Percentiles rank a stretch among this genome's conserved stretches.
These are phyloP conservation scores for Phyllotreta striolata DNA, from an alignment of 2,888 invertebrate genomes.

Conservation along the genomic window DNA sequence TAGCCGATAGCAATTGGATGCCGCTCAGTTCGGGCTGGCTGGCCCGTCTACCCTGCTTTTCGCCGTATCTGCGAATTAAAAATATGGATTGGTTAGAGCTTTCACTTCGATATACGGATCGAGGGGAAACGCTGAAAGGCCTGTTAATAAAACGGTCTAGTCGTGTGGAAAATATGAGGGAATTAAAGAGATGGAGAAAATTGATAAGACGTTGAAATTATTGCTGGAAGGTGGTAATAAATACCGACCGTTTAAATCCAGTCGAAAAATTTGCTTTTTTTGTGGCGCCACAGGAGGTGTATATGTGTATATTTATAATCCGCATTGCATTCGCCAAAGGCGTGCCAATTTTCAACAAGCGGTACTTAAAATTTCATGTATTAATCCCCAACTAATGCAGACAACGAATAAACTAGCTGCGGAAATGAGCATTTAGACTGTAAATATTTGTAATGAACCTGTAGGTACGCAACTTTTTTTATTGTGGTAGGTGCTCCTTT, in stretches of 20 bases:
- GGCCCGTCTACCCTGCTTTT: slow-evolving; percentile 75
- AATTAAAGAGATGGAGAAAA: slow-evolving; percentile 7
- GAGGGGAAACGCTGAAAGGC: slow-evolving; percentile 2
- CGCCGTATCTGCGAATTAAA: slow-evolving; percentile 74
- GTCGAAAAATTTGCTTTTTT: slow-evolving; percentile 1
- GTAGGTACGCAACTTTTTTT: too few species aligned
- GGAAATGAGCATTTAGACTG: too few species aligned
- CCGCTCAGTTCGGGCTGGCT: slow-evolving; percentile 81
- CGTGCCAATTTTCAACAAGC: too few species aligned
- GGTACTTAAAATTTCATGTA: too few species aligned
- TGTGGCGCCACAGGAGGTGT: slow-evolving; percentile 17
- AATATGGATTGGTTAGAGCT: too few species aligned
- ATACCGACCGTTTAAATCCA: slow-evolving; percentile 3
- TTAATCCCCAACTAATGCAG: too few species aligned
- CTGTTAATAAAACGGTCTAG: background rate
- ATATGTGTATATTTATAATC: background rate
- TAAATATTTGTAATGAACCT: too few species aligned
- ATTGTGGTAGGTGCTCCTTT: background rate
- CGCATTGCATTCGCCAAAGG: too few species aligned
- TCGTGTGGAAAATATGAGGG: background rate
- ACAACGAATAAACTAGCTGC: too few species aligned
- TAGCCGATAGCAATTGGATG: slow-evolving; percentile 84
- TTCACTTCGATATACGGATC: too few species aligned
- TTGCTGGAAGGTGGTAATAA: slow-evolving; percentile 8
- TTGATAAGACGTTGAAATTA: slow-evolving; percentile 6